phyloP scores from a whole-genome alignment of 2,888 invertebrate species.

The Adineta ricciae region DNA sequence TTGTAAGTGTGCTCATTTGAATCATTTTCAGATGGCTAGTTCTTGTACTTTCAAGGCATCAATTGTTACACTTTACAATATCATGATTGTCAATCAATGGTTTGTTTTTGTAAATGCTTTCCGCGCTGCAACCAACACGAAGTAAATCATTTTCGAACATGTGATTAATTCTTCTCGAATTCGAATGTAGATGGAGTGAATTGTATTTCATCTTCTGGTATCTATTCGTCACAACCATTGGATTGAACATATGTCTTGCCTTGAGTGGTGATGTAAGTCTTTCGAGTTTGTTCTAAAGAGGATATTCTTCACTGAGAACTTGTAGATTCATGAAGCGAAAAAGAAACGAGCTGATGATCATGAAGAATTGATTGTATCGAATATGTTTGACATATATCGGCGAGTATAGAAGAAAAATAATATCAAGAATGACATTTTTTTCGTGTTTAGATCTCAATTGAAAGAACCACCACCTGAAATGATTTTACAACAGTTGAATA shows the following conservation, averaged over 20 bases:
- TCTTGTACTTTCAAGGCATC: constrained; percentile 39
- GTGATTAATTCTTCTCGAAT: not conserved
- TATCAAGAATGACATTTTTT: not conserved
- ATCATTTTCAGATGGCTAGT: too few relatives aligned
- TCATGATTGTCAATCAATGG: constrained; percentile 50
- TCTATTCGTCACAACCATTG: not conserved
- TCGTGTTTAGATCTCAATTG: not conserved
- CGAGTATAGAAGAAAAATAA: not conserved
- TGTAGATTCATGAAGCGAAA: not conserved
- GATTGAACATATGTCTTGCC: not conserved
- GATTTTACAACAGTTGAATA: not conserved
- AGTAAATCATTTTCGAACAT: not conserved
- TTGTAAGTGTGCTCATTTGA: constrained; percentile 39
- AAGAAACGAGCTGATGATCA: not conserved
- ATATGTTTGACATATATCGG: not conserved
- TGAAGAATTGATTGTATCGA: not conserved
- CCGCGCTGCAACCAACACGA: constrained; percentile 37
- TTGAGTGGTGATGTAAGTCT: not conserved
- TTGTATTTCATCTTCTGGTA: not conserved
- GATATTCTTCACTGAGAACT: not conserved
- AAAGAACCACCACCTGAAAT: not conserved
- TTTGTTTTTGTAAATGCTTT: constrained; percentile 45
- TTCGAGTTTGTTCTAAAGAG: too few relatives aligned
- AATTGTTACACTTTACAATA: constrained; percentile 46
- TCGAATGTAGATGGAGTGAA: not conserved